These are phyloP conservation scores for Calliopum simillimum DNA, from an alignment of 2,888 invertebrate genomes.

Conservation along the genomic window DNA sequence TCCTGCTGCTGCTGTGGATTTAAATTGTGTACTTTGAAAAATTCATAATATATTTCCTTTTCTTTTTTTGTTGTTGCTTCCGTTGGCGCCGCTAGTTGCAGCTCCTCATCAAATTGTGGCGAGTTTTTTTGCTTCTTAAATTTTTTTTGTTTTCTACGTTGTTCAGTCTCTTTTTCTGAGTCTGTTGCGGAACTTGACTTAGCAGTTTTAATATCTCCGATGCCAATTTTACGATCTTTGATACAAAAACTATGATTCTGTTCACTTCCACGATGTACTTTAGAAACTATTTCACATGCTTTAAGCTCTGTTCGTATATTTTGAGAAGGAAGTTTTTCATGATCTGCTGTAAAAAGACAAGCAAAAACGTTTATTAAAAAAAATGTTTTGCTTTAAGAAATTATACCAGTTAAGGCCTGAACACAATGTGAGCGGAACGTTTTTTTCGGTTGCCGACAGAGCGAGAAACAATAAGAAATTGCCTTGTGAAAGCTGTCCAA, in stretches of 20 bases:
- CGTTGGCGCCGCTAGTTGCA: not conserved
- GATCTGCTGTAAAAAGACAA: slow-evolving; percentile 3
- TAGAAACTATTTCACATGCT: not conserved
- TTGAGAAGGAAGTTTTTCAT: not conserved
- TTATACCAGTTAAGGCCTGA: too few relatives aligned
- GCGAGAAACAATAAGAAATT: too few relatives aligned
- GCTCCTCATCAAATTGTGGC: not conserved
- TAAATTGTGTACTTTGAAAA: not conserved
- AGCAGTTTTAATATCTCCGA: too few relatives aligned
- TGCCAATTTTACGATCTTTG: not conserved
- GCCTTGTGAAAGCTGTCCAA: too few relatives aligned
- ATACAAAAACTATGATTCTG: not conserved
- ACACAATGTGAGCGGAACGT: too few relatives aligned
- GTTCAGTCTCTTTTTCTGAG: slow-evolving; percentile 4
- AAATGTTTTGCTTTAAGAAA: too few relatives aligned
- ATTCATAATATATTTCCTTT: not conserved
- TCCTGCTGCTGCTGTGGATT: not conserved
- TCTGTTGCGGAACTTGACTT: too few relatives aligned
- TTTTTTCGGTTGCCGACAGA: too few relatives aligned
- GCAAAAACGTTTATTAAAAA: not conserved
- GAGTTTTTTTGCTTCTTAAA: slow-evolving; percentile 12
- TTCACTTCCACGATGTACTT: not conserved
- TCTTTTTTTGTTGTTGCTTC: not conserved
- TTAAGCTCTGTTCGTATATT: not conserved
- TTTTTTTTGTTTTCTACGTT: slow-evolving; percentile 5